These are phyloP conservation scores for Eumerus sabulonum DNA, from an alignment of 2,888 invertebrate genomes.

Conservation along the genomic window DNA sequence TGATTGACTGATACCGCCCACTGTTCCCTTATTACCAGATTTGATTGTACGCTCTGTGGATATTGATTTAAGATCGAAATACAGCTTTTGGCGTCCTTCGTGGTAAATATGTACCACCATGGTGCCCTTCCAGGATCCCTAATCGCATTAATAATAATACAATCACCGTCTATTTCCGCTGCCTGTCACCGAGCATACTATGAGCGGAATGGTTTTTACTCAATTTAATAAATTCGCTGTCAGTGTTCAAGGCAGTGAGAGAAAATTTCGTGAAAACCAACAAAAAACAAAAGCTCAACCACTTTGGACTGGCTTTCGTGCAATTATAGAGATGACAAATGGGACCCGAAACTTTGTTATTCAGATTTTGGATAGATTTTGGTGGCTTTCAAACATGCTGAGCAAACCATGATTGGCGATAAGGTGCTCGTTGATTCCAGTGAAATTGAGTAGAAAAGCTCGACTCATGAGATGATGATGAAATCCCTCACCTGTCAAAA, in stretches of 20 bases:
- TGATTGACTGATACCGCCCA: slow-evolving; percentile 17
- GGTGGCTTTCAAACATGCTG: too few species aligned
- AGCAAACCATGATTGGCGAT: too few species aligned
- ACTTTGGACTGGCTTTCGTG: too few species aligned
- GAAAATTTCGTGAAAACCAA: slow-evolving; percentile 10
- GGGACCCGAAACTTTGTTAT: too few species aligned
- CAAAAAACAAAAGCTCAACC: slow-evolving; percentile 20
- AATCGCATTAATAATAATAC: slow-evolving; percentile 58
- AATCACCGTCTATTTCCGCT: slow-evolving; percentile 62
- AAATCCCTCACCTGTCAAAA: too few species aligned
- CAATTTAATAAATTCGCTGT: slow-evolving; percentile 52
- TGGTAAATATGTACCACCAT: too few species aligned
- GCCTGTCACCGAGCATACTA: slow-evolving; percentile 56
- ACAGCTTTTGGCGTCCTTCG: too few species aligned
- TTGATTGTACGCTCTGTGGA: not conserved
- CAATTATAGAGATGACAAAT: slow-evolving; percentile 29
- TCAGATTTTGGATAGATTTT: too few species aligned
- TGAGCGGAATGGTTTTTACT: slow-evolving; percentile 48
- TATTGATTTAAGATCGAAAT: slow-evolving; percentile 33
- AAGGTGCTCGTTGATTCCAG: too few species aligned
- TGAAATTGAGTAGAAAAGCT: too few species aligned
- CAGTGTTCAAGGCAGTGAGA: slow-evolving; percentile 24
- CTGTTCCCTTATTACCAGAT: not conserved
- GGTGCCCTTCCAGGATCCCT: slow-evolving; percentile 5
- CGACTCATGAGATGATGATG: too few species aligned